Conservation (phyloP, 1,140 invertebrate genomes). For the Lordiphosa mommai region DNA sequence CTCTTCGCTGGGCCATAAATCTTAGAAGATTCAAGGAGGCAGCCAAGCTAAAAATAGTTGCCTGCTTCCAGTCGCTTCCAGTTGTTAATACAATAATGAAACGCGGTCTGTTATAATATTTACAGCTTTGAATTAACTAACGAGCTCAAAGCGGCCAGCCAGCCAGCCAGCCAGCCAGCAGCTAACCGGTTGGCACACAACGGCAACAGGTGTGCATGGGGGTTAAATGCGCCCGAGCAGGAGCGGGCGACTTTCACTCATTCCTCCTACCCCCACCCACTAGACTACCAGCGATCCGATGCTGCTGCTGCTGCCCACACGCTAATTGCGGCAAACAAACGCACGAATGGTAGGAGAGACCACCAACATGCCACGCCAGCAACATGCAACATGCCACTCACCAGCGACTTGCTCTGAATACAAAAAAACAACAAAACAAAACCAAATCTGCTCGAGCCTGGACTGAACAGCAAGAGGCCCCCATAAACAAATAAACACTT, state of each 20-base stretch:
- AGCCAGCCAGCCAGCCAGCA: background rate
- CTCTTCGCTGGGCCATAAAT: conserved; percentile 29
- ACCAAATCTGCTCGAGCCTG: conserved; percentile 2
- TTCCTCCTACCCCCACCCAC: conserved; percentile 1
- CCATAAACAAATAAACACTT: conserved; percentile 64
- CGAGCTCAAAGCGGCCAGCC: conserved; percentile 33
- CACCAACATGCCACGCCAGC: conserved; percentile 43
- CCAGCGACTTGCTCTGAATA: background rate
- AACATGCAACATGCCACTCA: conserved; percentile 31
- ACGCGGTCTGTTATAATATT: conserved; percentile 70
- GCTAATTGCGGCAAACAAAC: conserved; percentile 49
- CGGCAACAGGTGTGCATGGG: conserved; percentile 51
- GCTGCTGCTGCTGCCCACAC: conserved; percentile 35
- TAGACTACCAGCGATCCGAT: background rate
- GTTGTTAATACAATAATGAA: conserved; percentile 72
- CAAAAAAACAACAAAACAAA: conserved; percentile 12
- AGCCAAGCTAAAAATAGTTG: background rate
- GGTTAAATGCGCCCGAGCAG: background rate
- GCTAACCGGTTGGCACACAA: conserved; percentile 50
- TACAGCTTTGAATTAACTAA: conserved; percentile 76
- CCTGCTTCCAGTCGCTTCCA: background rate
- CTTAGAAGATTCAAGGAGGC: conserved; percentile 42
- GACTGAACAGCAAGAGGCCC: background rate
- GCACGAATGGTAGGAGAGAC: conserved; percentile 50
- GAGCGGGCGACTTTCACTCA: conserved; percentile 28